A percentile compares a stretch with the other conserved stretches of the same genome.
Conservation (phyloP, 2,797 vertebrate genomes). For the Xenopus petersii region DNA sequence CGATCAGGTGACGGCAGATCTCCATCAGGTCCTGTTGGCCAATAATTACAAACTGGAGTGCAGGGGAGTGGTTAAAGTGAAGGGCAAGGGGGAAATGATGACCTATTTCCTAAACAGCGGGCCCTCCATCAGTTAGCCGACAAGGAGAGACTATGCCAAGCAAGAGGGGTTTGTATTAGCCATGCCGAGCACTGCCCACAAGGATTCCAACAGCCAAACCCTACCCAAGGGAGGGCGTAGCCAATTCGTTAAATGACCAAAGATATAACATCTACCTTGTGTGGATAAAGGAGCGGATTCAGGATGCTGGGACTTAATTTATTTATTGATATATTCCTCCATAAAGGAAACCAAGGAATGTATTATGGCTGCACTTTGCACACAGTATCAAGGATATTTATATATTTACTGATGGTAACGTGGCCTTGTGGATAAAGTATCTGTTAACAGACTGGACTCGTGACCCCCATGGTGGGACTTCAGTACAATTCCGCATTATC, state of each 20-base stretch:
- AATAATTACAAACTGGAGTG: conserved; percentile 93
- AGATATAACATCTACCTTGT: conserved; percentile 59
- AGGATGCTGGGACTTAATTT: conserved; percentile 54
- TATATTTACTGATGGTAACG: not conserved
- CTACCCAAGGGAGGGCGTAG: conserved; percentile 39
- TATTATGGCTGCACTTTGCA: conserved; percentile 57
- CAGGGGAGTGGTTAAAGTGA: conserved; percentile 92
- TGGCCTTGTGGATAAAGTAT: too few species aligned
- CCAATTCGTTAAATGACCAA: conserved; percentile 66
- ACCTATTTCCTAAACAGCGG: conserved; percentile 95
- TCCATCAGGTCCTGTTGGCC: conserved; percentile 90
- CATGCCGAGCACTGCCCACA: conserved; percentile 6
- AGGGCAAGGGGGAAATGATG: conserved; percentile 98
- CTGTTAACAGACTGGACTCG: too few species aligned
- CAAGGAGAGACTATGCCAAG: conserved; percentile 3
- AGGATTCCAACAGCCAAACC: conserved; percentile 19
- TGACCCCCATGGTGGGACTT: too few species aligned
- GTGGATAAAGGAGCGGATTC: conserved; percentile 38
- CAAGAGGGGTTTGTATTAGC: not conserved
- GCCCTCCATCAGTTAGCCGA: conserved; percentile 86
- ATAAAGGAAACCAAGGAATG: conserved; percentile 59
- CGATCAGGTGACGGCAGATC: conserved; percentile 88
- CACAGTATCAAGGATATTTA: not conserved
- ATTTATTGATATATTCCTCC: conserved; percentile 55
- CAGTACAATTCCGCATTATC: too few species aligned